Evolutionary conservation across 1,140 invertebrate genomes (phyloP), one percentile per base, ranked within the genome.

Genomic region (Drosophila littoralis): DNA sequence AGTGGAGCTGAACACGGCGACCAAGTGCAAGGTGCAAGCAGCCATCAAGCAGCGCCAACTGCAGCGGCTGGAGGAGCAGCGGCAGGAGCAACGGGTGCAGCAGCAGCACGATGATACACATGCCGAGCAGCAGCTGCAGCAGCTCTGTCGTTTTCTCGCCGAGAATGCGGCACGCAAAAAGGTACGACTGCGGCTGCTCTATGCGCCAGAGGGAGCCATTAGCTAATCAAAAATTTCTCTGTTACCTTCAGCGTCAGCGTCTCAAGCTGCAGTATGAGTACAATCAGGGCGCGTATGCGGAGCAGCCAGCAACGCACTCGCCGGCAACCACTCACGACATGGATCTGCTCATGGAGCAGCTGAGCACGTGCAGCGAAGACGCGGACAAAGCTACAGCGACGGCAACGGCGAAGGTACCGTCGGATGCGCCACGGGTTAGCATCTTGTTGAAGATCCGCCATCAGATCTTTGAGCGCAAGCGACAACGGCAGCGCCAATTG

Each of bases 401-500:
- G 10, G 7, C 40, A 7, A 22, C 22, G 3, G 22, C 22, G 22
- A 28, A 28, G 22, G 22, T 28, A 28, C 22, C 69, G 50, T 54
- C 63, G 32, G 17, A 10, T 45, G 75, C 77, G 4, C 59, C 75
- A 6, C 81, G 86, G 33, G 90, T 91, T 51, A 82, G 83, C 72
- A 91, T 91, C 55, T 65, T 91, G 28, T 48, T 82, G 4, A 91
- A 91, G 57, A 91, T 91, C 33, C 90, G 90, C 15, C 75, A 85
- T 43, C 90, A 91, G 69, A 91, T 91, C 43, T 91, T 91, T 28
- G 90, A 91, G 74, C 75, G 90, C 0, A 91, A 91, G 51, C 76
- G 90, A 1, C 79, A 85, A 46, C 51, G 82, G 43, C 82, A 85
- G 33, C 84, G 83, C 9, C 79, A 91, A 36, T 17, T 84, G 63